A percentile compares a stretch with the other conserved stretches of the same genome.
Conservation (phyloP, 2,113 vertebrate genomes). For the Ptilorrhoa leucosticta region DNA sequence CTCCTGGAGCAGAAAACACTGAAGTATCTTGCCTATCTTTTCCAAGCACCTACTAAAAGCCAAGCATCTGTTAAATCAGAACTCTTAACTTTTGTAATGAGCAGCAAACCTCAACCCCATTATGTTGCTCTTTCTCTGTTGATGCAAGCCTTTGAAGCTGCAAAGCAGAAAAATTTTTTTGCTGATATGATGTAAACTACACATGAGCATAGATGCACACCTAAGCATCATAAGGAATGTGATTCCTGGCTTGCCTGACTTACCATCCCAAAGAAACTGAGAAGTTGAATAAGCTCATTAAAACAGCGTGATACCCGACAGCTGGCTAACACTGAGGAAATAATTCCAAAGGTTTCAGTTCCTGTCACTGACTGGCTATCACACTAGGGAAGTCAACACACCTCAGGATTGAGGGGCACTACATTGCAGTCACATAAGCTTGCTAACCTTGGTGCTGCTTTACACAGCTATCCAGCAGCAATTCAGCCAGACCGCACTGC, state of each 20-base stretch:
- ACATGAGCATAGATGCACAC: neutral
- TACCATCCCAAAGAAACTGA: neutral
- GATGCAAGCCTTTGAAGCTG: neutral
- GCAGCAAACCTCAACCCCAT: neutral
- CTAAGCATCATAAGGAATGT: neutral
- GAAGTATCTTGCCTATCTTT: neutral
- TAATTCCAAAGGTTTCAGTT: neutral
- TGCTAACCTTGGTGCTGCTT: neutral
- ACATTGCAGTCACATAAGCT: rapidly evolving
- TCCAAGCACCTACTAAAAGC: neutral
- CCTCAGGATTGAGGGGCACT: neutral
- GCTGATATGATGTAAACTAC: rapidly evolving
- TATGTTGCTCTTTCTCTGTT: neutral
- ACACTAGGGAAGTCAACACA: neutral
- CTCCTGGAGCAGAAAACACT: neutral
- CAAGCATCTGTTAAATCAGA: neutral
- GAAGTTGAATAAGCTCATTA: neutral
- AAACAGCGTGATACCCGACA: neutral
- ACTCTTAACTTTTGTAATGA: neutral
- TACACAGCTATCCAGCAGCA: neutral
- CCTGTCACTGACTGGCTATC: neutral
- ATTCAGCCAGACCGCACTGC: neutral
- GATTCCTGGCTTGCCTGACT: neutral
- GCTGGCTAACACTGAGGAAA: neutral
- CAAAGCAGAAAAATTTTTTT: neutral